phyloP scores from a whole-genome alignment of 2,888 invertebrate genomes.

The Drosophila flavopinicola region DNA sequence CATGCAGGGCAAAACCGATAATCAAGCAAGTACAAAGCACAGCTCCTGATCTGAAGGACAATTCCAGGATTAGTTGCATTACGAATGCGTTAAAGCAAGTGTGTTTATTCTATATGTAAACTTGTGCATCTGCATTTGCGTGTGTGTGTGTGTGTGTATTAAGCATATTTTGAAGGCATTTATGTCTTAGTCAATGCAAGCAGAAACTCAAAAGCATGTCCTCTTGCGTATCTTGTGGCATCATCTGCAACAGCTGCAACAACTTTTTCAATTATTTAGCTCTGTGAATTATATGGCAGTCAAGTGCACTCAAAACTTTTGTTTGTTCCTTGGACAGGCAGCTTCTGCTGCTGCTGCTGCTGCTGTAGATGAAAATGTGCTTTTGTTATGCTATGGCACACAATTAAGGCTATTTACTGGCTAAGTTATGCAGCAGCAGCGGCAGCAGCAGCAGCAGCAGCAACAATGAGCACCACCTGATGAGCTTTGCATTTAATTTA shows the following conservation, averaged over 20 bases:
- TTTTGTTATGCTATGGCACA: constrained; percentile 30
- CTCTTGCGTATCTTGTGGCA: constrained; percentile 43
- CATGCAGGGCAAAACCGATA: constrained; percentile 55
- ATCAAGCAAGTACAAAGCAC: constrained; percentile 63
- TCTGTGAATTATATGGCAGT: constrained; percentile 63
- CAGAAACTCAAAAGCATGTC: constrained; percentile 31
- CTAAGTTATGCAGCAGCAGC: constrained; percentile 37
- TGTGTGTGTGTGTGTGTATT: constrained; percentile 11
- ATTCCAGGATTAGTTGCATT: constrained; percentile 53
- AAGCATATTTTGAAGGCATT: constrained; percentile 29
- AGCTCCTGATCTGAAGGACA: constrained; percentile 47
- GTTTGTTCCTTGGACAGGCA: constrained; percentile 30
- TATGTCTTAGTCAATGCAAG: constrained; percentile 27
- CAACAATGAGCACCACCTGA: constrained; percentile 37
- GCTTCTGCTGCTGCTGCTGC: background rate
- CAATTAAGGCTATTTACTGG: constrained; percentile 53
- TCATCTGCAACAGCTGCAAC: constrained; percentile 42
- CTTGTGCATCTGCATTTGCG: constrained; percentile 1
- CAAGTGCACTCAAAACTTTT: constrained; percentile 63
- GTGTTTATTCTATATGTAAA: background rate
- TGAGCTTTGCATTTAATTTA: constrained; percentile 56
- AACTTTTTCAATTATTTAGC: constrained; percentile 72
- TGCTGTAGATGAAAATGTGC: constrained; percentile 6
- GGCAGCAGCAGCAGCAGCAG: constrained; percentile 9
- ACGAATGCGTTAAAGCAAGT: constrained; percentile 22